Percentiles rank a stretch among this genome's conserved stretches.
phyloP scores from a whole-genome alignment of 2,797 vertebrate genomes.

The Microchirus variegatus region DNA sequence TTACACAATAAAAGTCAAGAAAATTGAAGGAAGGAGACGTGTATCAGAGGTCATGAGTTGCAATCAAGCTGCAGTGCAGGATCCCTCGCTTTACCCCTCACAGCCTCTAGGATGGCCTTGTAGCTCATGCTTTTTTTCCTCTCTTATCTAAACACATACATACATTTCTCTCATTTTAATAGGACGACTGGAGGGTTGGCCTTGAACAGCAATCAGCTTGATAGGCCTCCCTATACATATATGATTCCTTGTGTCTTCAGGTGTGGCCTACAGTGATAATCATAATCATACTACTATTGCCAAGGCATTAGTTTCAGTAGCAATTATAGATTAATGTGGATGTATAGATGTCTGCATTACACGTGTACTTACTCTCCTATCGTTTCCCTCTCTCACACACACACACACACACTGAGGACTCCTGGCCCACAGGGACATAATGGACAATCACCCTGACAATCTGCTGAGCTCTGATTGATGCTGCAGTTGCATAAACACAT shows the following conservation, averaged over 20 bases:
- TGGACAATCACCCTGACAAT: slow-evolving; percentile 74
- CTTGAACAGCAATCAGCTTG: slow-evolving; percentile 68
- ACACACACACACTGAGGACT: slow-evolving; percentile 50
- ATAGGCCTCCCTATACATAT: slow-evolving; percentile 61
- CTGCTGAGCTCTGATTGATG: slow-evolving; percentile 76
- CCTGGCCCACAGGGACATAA: slow-evolving; percentile 56
- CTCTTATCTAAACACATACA: slow-evolving; percentile 67
- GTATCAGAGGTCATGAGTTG: slow-evolving; percentile 51
- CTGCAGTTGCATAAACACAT: slow-evolving; percentile 54
- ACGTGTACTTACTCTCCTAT: slow-evolving; percentile 17
- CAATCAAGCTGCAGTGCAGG: slow-evolving; percentile 40
- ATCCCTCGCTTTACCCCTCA: slow-evolving; percentile 53
- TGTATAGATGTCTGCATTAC: slow-evolving; percentile 63
- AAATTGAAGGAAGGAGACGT: slow-evolving; percentile 14
- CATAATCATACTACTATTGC: slow-evolving; percentile 63
- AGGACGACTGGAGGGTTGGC: slow-evolving; percentile 58
- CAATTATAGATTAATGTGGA: slow-evolving; percentile 71
- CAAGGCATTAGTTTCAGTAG: slow-evolving; percentile 53
- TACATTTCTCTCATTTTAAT: slow-evolving; percentile 60
- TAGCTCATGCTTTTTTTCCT: slow-evolving; percentile 39
- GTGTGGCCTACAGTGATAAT: slow-evolving; percentile 72
- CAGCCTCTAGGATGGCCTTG: slow-evolving; percentile 58
- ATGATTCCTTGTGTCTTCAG: slow-evolving; percentile 72
- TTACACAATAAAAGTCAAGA: slow-evolving; percentile 30
- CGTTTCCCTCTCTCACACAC: slow-evolving; percentile 20